Evolutionary conservation across 2,113 vertebrate genomes (phyloP), one percentile per base, ranked within the genome.

Genomic region (Nannospalax galili): DNA sequence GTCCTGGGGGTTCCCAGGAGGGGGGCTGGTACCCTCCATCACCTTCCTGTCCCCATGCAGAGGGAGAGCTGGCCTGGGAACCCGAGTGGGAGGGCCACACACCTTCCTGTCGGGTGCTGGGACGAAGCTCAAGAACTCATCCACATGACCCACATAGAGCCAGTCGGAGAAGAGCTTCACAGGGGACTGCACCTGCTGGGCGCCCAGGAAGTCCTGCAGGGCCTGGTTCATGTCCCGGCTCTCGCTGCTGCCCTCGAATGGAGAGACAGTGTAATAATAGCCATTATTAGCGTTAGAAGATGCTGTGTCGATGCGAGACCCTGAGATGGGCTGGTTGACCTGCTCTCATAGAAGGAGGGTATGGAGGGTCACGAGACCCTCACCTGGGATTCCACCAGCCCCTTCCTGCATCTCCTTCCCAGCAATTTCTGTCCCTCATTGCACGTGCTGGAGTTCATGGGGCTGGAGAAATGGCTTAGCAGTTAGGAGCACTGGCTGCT

Each of bases 91-190:
- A 69, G 48, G n/a, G 24, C 52, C 37, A 19, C 91, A 3, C 97
- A 99, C 99, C 99, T 99, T 99, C 97, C 98, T 98, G 86, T 99
- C 98, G 0, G 97, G 97, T 0, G 98, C 98, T 0, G 99, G 99
- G 14, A 99, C 98, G 8, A 99, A 99, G 84, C 98, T 99, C 98
- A 99, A 98, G 98, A 99, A 99, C 96, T 99, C 99, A 1, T 99
- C 99, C 3, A 99, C 98, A 1, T 99, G 99, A 80, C 99, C 99
- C 79, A 99, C 99, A 0, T 0, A 0, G 42, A 99, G 98, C 99
- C 99, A 99, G 96, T 99, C 99, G 0, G 99, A 99, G 94, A 98
- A 99, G 3, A 99, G 97, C 26, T 98, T 99, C 24, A 99, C 96
- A 0, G 99, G 99, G 0, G 99, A 97, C 98, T 99, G 99, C 81